These are phyloP conservation scores for Sericinus montela DNA, from an alignment of 2,888 invertebrate genomes.

Conservation along the genomic window DNA sequence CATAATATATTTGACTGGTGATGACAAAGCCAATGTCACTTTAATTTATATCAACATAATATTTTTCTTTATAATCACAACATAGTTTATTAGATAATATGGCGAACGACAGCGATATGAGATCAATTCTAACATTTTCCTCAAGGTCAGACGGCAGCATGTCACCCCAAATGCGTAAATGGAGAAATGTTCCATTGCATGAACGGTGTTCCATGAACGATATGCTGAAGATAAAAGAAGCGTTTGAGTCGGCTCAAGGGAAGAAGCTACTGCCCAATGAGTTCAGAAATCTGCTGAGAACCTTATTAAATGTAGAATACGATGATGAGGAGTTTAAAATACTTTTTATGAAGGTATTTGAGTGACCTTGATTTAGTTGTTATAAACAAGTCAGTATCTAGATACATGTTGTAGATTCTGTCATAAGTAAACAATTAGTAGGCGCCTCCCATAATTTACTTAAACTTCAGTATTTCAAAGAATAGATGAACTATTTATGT, in stretches of 20 bases:
- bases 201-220: constrained; percentile 37
- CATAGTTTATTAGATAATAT: constrained; percentile 24
- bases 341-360: constrained; percentile 80
- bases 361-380: no score
- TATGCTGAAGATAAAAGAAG: constrained; percentile 64
- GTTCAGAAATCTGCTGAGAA: constrained; percentile 59
- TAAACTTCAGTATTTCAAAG: no score
- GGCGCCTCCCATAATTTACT: no score
- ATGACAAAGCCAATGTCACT: not conserved
- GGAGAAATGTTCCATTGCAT: constrained; percentile 42
- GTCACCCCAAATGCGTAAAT: constrained; percentile 34
- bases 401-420: no score
- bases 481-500: no score
- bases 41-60: not conserved
- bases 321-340: constrained; percentile 80
- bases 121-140: constrained; percentile 48
- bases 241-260: constrained; percentile 59
- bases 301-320: constrained; percentile 67
- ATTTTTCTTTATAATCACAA: not conserved
- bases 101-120: constrained; percentile 54
- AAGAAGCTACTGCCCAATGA: constrained; percentile 59
- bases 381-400: no score
- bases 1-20: no score
- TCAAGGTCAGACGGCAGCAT: constrained; percentile 58
- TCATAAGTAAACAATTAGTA: no score